Evolutionary conservation across 2,113 vertebrate species (phyloP), one percentile per base, ranked within the genome.

Genomic region (Grallaria varia): DNA sequence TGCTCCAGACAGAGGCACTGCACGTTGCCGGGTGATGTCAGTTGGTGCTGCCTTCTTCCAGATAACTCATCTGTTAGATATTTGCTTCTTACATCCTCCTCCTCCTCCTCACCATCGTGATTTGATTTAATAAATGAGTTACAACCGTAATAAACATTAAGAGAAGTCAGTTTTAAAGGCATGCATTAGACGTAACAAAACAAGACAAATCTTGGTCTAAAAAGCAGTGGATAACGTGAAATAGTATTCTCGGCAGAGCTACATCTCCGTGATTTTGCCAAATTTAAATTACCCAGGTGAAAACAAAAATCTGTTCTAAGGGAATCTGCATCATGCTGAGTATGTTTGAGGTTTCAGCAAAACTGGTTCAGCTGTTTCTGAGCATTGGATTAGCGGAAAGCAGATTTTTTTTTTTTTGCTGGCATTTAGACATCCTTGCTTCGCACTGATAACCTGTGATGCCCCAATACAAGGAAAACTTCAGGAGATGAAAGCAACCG

Each of bases 51-150:
- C 83, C 3, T 37, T 88, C 88, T 94, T 94, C 86, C 95, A 96
- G 88, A 84, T 92, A 96, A 56, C 64, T 95, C 90, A 94, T 92
- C 90, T 96, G 88, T 84, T 77, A 96, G 88, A 92, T 84, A 96
- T 86, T 96, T 22, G 0, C 83, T 71, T 78, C 87, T 73, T 75
- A 74, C 72, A n/a, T 88, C 91, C 85, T 96, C 87, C 73, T 78
- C 68, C 75, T 97, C 63, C 79, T 97, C 59, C 71, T 93, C 50
- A 60, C 24, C 24, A 3, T 53, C 4, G 0, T 77, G 73, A 84
- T 84, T 72, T 77, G 73, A 91, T 90, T 91, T 95, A 87, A 83
- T 67, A 90, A 67, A 90, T 83, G 68, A 88, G 8, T 74, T 95
- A 76, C 63, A 77, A 92, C 33, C 4, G 0, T 69, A 88, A 93